Percentiles rank a stretch among this genome's conserved stretches.
Evolutionary conservation across 2,113 vertebrate genomes (phyloP).

Genomic region (Todiramphus saurophagus): DNA sequence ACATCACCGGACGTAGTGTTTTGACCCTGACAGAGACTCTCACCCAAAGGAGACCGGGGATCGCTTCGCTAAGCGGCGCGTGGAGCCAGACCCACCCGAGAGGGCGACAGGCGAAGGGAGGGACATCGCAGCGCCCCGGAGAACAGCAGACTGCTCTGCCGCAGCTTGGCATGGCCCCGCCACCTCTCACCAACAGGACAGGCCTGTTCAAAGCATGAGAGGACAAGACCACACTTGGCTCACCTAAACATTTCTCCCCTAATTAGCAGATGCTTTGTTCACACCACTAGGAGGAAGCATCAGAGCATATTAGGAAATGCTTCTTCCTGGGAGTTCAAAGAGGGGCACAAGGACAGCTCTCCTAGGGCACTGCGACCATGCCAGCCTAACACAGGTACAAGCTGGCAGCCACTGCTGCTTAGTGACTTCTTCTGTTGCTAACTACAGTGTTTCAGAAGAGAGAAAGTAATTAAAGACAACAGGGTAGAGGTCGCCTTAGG

Average conservation of each 20-base stretch:
- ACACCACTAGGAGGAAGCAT: neutral
- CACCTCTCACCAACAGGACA: neutral
- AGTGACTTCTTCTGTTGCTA: neutral
- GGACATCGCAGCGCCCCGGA: neutral
- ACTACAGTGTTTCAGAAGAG: neutral
- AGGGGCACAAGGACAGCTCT: neutral
- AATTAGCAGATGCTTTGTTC: neutral
- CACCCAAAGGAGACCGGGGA: neutral
- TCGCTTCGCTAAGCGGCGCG: neutral
- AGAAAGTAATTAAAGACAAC: neutral
- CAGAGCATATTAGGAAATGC: neutral
- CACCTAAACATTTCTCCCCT: neutral
- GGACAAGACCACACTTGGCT: neutral
- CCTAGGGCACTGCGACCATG: neutral
- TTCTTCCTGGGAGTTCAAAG: neutral
- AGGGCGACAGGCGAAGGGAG: neutral
- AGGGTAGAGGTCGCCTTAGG: neutral
- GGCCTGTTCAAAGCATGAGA: neutral
- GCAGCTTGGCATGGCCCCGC: neutral
- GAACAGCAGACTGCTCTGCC: neutral
- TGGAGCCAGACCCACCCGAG: neutral
- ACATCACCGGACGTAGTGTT: conserved; percentile 30
- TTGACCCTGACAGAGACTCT: conserved; percentile 9
- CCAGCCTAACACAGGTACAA: neutral
- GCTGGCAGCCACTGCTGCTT: conserved; percentile 13